A percentile compares a stretch with the other conserved stretches of the same genome.
phyloP scores from a whole-genome alignment of 2,797 vertebrate genomes.

The Silurus aristotelis region DNA sequence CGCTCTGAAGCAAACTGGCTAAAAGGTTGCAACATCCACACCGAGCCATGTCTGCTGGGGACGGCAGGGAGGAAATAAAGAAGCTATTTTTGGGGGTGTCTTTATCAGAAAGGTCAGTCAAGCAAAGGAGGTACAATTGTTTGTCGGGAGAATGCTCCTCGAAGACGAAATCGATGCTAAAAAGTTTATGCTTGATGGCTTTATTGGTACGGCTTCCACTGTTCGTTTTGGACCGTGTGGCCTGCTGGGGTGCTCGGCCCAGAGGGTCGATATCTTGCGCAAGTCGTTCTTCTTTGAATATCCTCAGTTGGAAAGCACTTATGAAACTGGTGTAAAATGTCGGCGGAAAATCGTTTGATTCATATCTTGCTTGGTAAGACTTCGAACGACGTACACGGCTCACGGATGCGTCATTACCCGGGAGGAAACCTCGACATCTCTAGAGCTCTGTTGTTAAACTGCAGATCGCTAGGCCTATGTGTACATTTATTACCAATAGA shows the following conservation, averaged over 20 bases:
- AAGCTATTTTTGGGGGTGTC: constrained; percentile 51
- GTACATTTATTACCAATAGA: neutral
- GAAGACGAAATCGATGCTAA: constrained; percentile 64
- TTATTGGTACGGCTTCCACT: constrained; percentile 29
- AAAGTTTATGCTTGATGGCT: constrained; percentile 56
- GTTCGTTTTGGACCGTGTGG: neutral
- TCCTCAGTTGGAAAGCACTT: neutral
- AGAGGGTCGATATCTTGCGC: neutral
- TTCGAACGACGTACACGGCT: neutral
- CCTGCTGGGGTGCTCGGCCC: neutral
- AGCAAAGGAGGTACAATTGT: constrained; percentile 56
- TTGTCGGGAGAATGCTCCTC: constrained; percentile 52
- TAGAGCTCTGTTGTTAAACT: neutral
- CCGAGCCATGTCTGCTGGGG: constrained; percentile 43
- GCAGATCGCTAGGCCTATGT: no score
- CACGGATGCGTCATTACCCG: neutral
- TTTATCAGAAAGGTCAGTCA: constrained; percentile 55
- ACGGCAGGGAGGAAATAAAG: constrained; percentile 41
- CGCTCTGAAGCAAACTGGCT: constrained; percentile 52
- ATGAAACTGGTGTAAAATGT: constrained; percentile 31
- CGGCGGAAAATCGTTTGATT: neutral
- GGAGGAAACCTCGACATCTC: neutral
- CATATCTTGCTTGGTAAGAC: neutral
- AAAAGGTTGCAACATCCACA: constrained; percentile 51
- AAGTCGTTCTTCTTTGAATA: neutral